A percentile compares a stretch with the other conserved stretches of the same genome.
phyloP scores from a whole-genome alignment of 1,140 invertebrate genomes.

The Drosophila leontia region DNA sequence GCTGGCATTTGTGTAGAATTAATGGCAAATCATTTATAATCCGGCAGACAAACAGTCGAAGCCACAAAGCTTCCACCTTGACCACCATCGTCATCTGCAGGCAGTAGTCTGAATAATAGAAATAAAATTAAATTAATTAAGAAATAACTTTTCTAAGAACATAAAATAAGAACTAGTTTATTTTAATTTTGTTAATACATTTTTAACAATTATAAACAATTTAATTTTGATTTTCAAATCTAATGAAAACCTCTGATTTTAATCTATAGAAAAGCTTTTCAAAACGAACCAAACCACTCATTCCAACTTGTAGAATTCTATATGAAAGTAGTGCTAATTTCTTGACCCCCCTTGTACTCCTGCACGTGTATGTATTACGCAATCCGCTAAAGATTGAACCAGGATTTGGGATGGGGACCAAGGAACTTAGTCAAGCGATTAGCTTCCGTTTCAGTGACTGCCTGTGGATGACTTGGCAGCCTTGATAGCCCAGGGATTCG shows the following conservation, averaged over 20 bases:
- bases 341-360: not conserved
- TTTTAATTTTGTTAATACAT: too few species aligned
- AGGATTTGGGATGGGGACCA: constrained; percentile 17
- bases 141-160: not conserved
- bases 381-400: constrained; percentile 45
- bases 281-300: fast-evolving
- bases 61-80: constrained; percentile 64
- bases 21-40: constrained; percentile 78
- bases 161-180: not conserved
- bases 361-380: constrained; percentile 42
- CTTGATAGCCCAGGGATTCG: constrained; percentile 54
- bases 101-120: not conserved
- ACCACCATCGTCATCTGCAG: constrained; percentile 29
- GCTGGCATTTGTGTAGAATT: constrained; percentile 54
- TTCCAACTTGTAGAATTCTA: too few species aligned
- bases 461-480: constrained; percentile 61
- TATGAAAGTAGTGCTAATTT: not conserved
- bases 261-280: too few species aligned
- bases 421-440: constrained; percentile 76
- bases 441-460: constrained; percentile 68
- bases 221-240: not conserved
- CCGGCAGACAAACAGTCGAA: constrained; percentile 68
- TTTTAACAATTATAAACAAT: not conserved
- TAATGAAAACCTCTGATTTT: not conserved
- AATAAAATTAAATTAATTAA: not conserved